Evolutionary conservation across 2,113 vertebrate genomes (phyloP).

Genomic region (Podilymbus podiceps): DNA sequence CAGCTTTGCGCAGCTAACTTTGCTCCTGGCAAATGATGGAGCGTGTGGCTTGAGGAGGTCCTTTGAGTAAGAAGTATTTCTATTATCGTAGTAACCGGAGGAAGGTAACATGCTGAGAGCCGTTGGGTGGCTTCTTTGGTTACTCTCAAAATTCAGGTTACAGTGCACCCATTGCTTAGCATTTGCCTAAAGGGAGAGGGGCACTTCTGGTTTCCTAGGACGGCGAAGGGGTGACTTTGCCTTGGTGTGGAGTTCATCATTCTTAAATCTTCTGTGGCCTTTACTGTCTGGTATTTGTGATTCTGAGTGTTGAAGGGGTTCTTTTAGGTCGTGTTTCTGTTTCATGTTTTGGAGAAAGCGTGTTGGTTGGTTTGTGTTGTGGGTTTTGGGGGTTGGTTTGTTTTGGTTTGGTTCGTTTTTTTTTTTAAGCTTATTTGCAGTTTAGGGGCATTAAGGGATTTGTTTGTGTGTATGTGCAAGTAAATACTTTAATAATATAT

Average conservation of each 20-base stretch:
- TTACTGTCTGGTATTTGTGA: accelerated
- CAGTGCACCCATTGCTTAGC: accelerated
- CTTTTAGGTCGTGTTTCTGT: background rate
- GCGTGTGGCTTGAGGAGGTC: accelerated
- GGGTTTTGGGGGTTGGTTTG: background rate
- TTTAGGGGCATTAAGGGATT: background rate
- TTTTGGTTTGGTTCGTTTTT: background rate
- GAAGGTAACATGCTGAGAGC: background rate
- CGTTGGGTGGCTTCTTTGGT: accelerated
- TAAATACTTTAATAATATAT: background rate
- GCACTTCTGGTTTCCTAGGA: no score
- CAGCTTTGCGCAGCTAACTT: background rate
- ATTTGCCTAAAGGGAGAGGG: background rate
- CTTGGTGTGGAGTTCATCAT: accelerated
- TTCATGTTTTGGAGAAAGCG: background rate
- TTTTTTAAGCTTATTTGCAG: background rate
- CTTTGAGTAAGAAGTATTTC: background rate
- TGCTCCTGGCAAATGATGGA: background rate
- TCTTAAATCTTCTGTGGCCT: background rate
- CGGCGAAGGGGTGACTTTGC: background rate
- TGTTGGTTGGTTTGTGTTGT: background rate
- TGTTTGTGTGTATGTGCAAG: background rate
- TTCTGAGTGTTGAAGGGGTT: accelerated
- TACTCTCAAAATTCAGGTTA: background rate
- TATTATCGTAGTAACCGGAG: accelerated